A percentile compares a stretch with the other conserved stretches of the same genome.
phyloP scores from a whole-genome alignment of 2,797 vertebrate species.

The Bryconaethiops microstoma region DNA sequence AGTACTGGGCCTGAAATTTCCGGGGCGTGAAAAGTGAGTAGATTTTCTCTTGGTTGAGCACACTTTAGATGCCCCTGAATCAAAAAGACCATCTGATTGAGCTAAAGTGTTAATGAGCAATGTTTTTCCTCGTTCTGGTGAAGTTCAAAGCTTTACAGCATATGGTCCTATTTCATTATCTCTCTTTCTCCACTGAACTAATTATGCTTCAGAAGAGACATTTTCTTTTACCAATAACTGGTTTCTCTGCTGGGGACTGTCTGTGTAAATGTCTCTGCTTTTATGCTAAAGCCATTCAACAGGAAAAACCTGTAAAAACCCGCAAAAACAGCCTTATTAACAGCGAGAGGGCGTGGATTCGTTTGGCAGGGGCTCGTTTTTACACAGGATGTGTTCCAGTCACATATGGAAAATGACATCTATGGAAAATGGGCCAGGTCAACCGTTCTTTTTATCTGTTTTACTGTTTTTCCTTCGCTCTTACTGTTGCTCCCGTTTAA shows the following conservation, averaged over 20 bases:
- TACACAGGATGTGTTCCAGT: constrained; percentile 71
- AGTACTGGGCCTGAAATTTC: not conserved
- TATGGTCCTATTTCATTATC: constrained; percentile 57
- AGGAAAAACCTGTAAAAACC: constrained; percentile 73
- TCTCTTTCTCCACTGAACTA: constrained; percentile 58
- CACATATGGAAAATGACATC: constrained; percentile 60
- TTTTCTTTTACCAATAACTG: constrained; percentile 58
- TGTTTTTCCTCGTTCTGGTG: constrained; percentile 21
- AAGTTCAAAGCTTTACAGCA: constrained; percentile 49
- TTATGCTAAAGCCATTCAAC: constrained; percentile 69
- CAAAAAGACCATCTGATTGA: constrained; percentile 15
- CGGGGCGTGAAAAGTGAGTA: not conserved
- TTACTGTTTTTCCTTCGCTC: constrained; percentile 23
- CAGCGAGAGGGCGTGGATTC: constrained; percentile 67
- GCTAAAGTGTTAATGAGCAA: constrained; percentile 20
- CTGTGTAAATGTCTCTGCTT: constrained; percentile 67
- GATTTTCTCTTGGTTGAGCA: not conserved
- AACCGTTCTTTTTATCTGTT: constrained; percentile 41
- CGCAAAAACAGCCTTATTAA: constrained; percentile 66
- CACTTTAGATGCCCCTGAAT: constrained; percentile 10
- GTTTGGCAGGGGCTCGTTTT: constrained; percentile 70
- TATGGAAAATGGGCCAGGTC: constrained; percentile 47
- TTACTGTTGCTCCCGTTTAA: not conserved
- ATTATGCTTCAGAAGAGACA: constrained; percentile 63
- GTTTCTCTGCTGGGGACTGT: constrained; percentile 58